Evolutionary conservation across 2,113 vertebrate genomes (phyloP), one percentile per base, ranked within the genome.

Genomic region (Orthonyx spaldingii): DNA sequence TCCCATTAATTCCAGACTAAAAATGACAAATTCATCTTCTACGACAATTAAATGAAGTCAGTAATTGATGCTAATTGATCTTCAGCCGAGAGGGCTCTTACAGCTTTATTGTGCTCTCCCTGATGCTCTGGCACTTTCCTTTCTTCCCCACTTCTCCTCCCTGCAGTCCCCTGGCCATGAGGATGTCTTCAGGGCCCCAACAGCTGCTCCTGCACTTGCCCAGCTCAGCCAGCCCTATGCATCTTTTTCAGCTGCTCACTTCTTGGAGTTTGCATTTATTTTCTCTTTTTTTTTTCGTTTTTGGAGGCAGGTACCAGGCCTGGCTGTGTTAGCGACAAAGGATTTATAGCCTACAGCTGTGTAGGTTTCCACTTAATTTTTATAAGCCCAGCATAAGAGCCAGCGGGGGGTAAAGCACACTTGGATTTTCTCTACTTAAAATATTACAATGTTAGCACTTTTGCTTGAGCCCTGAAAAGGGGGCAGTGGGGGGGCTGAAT

Each of bases 11-110:
- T 98, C 98, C 97, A 97, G 98, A 98, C 98, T 98, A 98, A 98
- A 98, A 98, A 98, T 98, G 98, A 98, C 98, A 98, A 98, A 98
- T 98, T 98, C 98, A 98, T 98, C 98, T 98, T 98, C 98, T 98
- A 98, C 97, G 97, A 98, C 98, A 98, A 98, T 98, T 98, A 98
- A 98, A 98, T 98, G 98, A 98, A 98, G 98, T 98, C 98, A 96
- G 98, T 98, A 98, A 98, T 98, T 98, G 98, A 98, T 98, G 98
- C 98, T 98, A 98, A 98, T 98, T 98, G 98, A 98, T 98, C 98
- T 98, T 98, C 97, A 97, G 97, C 98, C 68, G 97, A 95, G 93
- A 98, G 97, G 97, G 97, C 96, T 98, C 94, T 97, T 96, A 94
- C 91, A 84, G 95, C 93, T 91, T 91, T 88, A 64, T 87, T 6